Evolutionary conservation across 2,888 invertebrate species (phyloP), one percentile per base, ranked within the genome.

Genomic region (Ctena decussata): DNA sequence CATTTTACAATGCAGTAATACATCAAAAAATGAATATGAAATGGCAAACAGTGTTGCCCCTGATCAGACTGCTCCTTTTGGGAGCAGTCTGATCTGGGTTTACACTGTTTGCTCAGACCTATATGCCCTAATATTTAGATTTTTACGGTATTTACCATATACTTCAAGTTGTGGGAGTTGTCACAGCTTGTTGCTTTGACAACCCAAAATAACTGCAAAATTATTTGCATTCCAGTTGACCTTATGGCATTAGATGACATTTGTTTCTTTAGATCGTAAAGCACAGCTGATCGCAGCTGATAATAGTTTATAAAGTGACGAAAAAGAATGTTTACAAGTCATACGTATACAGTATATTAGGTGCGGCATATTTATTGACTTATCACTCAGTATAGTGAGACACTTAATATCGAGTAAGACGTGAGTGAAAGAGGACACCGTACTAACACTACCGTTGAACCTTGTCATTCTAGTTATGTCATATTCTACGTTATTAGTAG

Each of bases 341-440:
- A n/a, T n/a, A n/a, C n/a, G n/a, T n/a, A n/a, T n/a, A n/a, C n/a
- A n/a, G n/a, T n/a, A n/a, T n/a, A n/a, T n/a, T n/a, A n/a, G 65
- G 65, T 35, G 32, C 11, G 65, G 65, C 65, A 65, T 35, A 65
- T 30, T 35, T 65, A 35, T 65, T 65, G 65, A 65, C 65, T 65
- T 35, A 1, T 35, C 21, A 21, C n/a, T 35, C 57, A 57, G 8
- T 5, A 15, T 12, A 53, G 21, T 53, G 12, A 53, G 46, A 46
- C 46, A 46, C 46, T 46, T 46, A 3, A 46, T 46, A 21, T 46
- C 46, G 2, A n/a, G 12, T 21, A 46, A 46, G 46, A 46, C 46
- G 46, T 46, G 46, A 46, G 46, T 57, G 27, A 53, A 12, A 12
- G 6, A 24, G 57, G 57, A 27, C 57, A 57, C 27, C n/a, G 8